Conservation (phyloP, 1,140 invertebrate species). For the Drosophila pandora region DNA sequence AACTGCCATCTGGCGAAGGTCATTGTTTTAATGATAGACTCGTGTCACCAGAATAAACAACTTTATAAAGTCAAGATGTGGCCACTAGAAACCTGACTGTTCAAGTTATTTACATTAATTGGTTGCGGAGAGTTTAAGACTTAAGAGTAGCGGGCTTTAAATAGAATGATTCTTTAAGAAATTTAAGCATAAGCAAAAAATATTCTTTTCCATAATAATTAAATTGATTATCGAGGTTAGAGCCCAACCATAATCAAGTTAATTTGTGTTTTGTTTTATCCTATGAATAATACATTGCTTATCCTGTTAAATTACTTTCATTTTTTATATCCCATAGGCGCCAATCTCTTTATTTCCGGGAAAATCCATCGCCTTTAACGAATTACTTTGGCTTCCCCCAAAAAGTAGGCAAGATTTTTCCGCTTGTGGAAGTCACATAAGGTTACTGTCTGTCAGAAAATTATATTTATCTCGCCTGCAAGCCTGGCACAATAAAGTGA, state of each 20-base stretch:
- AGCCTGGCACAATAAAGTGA: constrained; percentile 52
- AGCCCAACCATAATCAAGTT: neutral
- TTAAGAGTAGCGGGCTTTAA: neutral
- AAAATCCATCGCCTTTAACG: constrained; percentile 15
- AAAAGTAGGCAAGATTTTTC: neutral
- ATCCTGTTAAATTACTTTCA: neutral
- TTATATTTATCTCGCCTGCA: constrained; percentile 35
- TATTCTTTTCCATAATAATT: neutral
- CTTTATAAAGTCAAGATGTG: constrained; percentile 14
- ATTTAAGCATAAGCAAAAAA: neutral
- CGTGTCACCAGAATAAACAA: constrained; percentile 41
- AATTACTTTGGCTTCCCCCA: constrained; percentile 22
- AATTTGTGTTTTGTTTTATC: neutral
- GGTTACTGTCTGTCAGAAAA: constrained; percentile 25
- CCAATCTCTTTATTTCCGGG: neutral
- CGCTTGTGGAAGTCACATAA: constrained; percentile 3
- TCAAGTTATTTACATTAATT: constrained; percentile 17
- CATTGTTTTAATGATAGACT: constrained; percentile 37
- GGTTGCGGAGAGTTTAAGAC: neutral
- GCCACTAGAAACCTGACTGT: constrained; percentile 9
- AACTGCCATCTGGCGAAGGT: constrained; percentile 10
- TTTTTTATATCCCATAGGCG: neutral
- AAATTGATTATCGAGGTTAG: neutral
- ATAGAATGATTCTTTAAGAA: neutral
- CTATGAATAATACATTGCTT: neutral